Conservation (phyloP, 2,888 invertebrate genomes). For the Octonoba sinensis region DNA sequence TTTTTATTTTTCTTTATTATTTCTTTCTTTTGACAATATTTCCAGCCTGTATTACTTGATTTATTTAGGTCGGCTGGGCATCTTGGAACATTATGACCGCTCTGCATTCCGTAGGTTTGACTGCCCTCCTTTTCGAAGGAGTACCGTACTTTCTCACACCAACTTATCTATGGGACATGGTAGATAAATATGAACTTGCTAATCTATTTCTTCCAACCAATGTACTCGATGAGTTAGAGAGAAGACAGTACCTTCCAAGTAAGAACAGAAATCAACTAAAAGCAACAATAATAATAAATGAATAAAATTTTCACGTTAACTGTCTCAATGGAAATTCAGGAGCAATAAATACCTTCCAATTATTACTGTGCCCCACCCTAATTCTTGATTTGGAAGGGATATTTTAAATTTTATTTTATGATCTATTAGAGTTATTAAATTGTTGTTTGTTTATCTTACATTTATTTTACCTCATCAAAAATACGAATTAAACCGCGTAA, state of each 20-base stretch:
- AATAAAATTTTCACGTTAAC: too few species aligned
- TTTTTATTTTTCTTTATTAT: too few species aligned
- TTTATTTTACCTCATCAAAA: too few species aligned
- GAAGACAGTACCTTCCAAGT: constrained; percentile 68
- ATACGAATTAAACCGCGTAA: too few species aligned
- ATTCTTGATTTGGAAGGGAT: too few species aligned
- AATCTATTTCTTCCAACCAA: constrained; percentile 75
- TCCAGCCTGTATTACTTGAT: not conserved
- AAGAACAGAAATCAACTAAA: not conserved
- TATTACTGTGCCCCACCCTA: too few species aligned
- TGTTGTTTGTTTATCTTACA: too few species aligned
- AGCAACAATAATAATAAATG: too few species aligned
- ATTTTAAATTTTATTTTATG: too few species aligned
- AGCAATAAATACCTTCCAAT: too few species aligned
- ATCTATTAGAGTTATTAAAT: too few species aligned
- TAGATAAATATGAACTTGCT: constrained; percentile 71
- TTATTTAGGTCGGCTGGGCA: constrained; percentile 75
- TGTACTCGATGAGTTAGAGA: constrained; percentile 74
- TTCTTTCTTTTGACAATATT: not conserved
- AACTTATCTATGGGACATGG: constrained; percentile 69
- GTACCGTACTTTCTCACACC: constrained; percentile 74
- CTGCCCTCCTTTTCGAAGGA: constrained; percentile 75
- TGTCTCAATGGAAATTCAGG: too few species aligned
- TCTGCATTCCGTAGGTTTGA: constrained; percentile 72
- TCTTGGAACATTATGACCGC: constrained; percentile 76